A percentile compares a stretch with the other conserved stretches of the same genome.
These are phyloP conservation scores for Leptinotarsa rubiginosa DNA, from an alignment of 2,888 invertebrate genomes.

Conservation along the genomic window DNA sequence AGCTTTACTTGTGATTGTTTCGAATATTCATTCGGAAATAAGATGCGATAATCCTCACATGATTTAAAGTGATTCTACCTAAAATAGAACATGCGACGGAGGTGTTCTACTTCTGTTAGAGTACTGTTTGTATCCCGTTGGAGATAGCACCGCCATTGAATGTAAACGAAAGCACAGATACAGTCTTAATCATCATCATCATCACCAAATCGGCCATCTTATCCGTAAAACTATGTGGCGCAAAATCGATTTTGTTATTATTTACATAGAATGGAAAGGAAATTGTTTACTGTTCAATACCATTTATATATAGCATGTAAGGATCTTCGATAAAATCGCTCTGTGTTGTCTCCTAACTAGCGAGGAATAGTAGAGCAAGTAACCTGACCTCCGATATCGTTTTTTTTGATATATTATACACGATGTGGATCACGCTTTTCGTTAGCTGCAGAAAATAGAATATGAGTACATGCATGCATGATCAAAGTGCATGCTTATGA, in stretches of 20 bases:
- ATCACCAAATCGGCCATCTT: conserved; percentile 16
- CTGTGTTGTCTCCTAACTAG: conserved; percentile 29
- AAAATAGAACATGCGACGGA: neutral
- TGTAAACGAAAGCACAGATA: conserved; percentile 3
- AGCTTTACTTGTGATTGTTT: too few relatives aligned
- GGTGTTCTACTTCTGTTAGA: conserved; percentile 16
- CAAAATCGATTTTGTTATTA: conserved; percentile 44
- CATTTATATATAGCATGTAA: conserved; percentile 48
- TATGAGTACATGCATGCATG: conserved; percentile 27
- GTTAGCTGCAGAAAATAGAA: conserved; percentile 37
- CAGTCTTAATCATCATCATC: conserved; percentile 30
- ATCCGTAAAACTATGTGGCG: conserved; percentile 27
- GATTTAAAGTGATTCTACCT: neutral
- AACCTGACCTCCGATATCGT: conserved; percentile 37
- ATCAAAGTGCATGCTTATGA: conserved; percentile 17
- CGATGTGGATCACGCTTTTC: conserved; percentile 41
- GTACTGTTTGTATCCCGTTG: conserved; percentile 1
- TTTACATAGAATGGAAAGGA: conserved; percentile 46
- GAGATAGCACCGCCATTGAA: conserved; percentile 18
- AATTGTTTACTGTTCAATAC: conserved; percentile 42
- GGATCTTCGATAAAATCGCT: conserved; percentile 43
- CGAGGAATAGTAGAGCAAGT: conserved; percentile 38
- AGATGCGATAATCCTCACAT: too few relatives aligned
- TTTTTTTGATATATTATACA: conserved; percentile 35
- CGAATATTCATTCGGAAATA: too few relatives aligned